Conservation (phyloP, 2,888 invertebrate species). For the Polyommatus icarus region DNA sequence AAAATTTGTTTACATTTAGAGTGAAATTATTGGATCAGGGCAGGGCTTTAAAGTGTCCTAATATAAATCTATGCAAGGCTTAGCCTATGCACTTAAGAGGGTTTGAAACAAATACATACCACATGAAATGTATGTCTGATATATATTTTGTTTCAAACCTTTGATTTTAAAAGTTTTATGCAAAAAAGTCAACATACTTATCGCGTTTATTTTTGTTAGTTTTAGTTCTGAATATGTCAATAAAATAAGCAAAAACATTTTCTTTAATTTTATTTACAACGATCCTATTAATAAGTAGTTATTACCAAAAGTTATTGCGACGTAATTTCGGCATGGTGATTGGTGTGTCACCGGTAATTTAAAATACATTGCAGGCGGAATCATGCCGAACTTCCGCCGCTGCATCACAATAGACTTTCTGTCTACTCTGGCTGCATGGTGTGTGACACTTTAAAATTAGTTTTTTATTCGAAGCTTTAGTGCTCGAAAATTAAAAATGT, state of each 20-base stretch:
- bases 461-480: too few species aligned
- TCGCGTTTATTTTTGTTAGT: conserved; percentile 58
- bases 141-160: not conserved
- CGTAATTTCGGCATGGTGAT: too few species aligned
- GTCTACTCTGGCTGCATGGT: too few species aligned
- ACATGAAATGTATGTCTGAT: not conserved
- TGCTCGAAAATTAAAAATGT: too few species aligned
- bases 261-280: not conserved
- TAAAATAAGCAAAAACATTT: not conserved
- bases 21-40: not conserved
- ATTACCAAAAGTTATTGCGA: too few species aligned
- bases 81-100: not conserved
- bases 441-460: too few species aligned
- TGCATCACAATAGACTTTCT: too few species aligned
- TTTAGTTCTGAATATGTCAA: conserved; percentile 46
- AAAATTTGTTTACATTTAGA: not conserved
- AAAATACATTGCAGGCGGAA: too few species aligned
- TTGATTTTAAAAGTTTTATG: not conserved
- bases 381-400: too few species aligned
- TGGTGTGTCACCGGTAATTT: too few species aligned
- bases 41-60: not conserved
- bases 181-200: conserved; percentile 30
- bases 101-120: not conserved
- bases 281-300: too few species aligned
- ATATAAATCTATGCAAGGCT: not conserved